phyloP scores from a whole-genome alignment of 1,140 invertebrate species.

The Coboldia fuscipes region DNA sequence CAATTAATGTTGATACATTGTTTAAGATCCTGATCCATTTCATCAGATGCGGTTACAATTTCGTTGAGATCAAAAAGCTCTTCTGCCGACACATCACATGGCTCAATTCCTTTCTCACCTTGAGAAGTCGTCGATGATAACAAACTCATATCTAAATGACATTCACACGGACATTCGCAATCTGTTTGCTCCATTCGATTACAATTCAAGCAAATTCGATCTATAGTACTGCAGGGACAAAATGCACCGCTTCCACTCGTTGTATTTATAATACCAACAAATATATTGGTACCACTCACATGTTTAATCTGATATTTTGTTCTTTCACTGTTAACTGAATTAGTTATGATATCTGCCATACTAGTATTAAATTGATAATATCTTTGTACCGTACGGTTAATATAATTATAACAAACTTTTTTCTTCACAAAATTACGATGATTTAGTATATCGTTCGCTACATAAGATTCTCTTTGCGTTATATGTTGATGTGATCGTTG shows the following conservation, averaged over 20 bases:
- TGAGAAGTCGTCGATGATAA: background rate
- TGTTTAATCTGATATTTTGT: conserved; percentile 70
- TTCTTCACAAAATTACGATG: conserved; percentile 67
- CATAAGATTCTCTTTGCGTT: conserved; percentile 62
- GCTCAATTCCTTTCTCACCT: background rate
- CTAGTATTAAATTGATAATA: conserved; percentile 71
- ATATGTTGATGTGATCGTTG: conserved; percentile 52
- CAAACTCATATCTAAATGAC: conserved; percentile 34
- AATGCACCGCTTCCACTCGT: conserved; percentile 68
- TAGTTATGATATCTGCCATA: conserved; percentile 47
- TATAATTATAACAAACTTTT: conserved; percentile 55
- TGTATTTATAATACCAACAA: conserved; percentile 71
- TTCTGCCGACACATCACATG: background rate
- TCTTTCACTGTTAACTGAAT: conserved; percentile 70
- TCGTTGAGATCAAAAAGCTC: background rate
- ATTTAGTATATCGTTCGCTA: conserved; percentile 74
- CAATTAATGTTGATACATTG: conserved; percentile 57
- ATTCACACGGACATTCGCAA: conserved; percentile 91
- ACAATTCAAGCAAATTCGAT: conserved; percentile 77
- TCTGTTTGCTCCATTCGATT: conserved; percentile 85
- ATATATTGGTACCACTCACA: conserved; percentile 66
- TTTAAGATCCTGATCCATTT: background rate
- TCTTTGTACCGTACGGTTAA: conserved; percentile 51
- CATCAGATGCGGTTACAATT: background rate
- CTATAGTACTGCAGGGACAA: conserved; percentile 80